Evolutionary conservation across 2,797 vertebrate genomes (phyloP).

Genomic region (Pristis pectinata): DNA sequence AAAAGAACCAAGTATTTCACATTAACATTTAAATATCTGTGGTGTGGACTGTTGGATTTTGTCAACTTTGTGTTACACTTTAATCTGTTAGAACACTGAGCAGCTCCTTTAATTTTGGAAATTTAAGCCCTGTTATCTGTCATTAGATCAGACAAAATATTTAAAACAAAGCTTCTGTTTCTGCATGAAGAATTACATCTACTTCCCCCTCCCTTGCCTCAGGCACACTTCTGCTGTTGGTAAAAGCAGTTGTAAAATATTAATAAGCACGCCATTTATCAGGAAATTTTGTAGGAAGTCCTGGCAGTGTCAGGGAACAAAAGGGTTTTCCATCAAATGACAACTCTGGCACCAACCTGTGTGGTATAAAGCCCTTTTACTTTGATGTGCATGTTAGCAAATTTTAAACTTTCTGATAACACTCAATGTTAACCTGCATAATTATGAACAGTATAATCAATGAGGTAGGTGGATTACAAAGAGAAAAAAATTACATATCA

Average conservation of each 20-base stretch:
- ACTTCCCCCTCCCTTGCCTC: constrained; percentile 42
- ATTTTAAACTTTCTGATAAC: not conserved
- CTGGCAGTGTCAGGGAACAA: constrained; percentile 47
- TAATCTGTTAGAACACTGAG: not conserved
- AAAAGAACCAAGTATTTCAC: not conserved
- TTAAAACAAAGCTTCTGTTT: constrained; percentile 50
- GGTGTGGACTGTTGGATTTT: not conserved
- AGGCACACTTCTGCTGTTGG: constrained; percentile 49
- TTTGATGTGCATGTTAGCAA: not conserved
- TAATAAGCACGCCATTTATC: constrained; percentile 53
- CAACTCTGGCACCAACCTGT: not conserved
- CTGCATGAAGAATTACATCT: constrained; percentile 48
- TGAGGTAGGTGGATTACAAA: not conserved
- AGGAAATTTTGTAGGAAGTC: constrained; percentile 51
- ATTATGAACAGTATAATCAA: not conserved
- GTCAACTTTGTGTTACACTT: not conserved
- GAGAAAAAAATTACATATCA: not conserved
- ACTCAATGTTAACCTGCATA: not conserved
- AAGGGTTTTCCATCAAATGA: constrained; percentile 12
- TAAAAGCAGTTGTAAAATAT: constrained; percentile 50
- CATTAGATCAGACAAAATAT: constrained; percentile 45
- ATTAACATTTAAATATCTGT: not conserved
- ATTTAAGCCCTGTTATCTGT: constrained; percentile 42
- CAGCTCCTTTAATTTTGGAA: not conserved
- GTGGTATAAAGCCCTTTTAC: not conserved